These are phyloP conservation scores for Xestia rhomboidea DNA, from an alignment of 2,888 invertebrate species.

Conservation along the genomic window DNA sequence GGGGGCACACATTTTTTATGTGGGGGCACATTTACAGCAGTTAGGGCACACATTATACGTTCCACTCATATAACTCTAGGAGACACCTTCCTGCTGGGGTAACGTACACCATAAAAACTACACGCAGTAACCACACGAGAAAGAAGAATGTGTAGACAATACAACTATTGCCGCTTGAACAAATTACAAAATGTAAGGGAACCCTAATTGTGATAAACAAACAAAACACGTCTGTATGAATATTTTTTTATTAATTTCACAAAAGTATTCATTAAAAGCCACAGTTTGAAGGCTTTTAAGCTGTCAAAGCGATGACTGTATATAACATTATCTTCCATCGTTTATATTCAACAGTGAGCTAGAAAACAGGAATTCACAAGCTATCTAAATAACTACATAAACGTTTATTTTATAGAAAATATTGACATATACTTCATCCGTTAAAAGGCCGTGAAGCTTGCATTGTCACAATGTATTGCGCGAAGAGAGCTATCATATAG, in stretches of 20 bases:
- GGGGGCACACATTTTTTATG: no score
- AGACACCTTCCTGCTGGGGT: no score
- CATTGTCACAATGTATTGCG: constrained; percentile 81
- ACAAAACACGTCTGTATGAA: constrained; percentile 76
- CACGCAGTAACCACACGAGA: no score
- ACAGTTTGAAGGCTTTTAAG: constrained; percentile 90
- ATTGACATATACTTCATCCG: constrained; percentile 85
- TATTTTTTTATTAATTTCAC: constrained; percentile 90
- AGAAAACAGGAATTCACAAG: constrained; percentile 85
- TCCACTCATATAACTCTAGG: no score
- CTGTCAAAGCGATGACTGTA: constrained; percentile 87
- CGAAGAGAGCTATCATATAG: constrained; percentile 64
- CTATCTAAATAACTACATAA: constrained; percentile 87
- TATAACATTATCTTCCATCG: constrained; percentile 75
- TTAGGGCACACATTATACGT: no score
- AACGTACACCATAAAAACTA: no score
- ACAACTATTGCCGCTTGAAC: neutral
- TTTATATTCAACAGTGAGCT: constrained; percentile 82
- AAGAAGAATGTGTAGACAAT: no score
- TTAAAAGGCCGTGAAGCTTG: constrained; percentile 86
- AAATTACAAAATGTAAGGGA: neutral
- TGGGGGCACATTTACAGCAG: no score
- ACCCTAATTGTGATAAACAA: constrained; percentile 53
- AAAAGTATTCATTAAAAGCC: constrained; percentile 90
- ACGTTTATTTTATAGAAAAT: constrained; percentile 89